Percentiles rank a stretch among this genome's conserved stretches.
Conservation (phyloP, 2,797 vertebrate species). For the Phrynocephalus guinanensis region DNA sequence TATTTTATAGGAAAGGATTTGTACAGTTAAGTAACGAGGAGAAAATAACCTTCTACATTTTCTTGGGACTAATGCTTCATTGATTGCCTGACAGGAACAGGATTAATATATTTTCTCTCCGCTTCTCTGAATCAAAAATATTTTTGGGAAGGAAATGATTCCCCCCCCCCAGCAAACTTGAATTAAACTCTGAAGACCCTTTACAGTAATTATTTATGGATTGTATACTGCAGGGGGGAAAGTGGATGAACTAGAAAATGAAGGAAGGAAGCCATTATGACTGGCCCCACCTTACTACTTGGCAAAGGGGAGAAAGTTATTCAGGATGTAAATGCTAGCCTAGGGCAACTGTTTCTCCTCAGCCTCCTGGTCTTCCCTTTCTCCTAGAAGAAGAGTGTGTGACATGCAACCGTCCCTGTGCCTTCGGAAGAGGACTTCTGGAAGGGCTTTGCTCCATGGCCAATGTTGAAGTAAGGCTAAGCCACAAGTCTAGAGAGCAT, state of each 20-base stretch:
- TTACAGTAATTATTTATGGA: constrained; percentile 15
- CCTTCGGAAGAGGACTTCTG: no score
- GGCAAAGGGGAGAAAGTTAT: background rate
- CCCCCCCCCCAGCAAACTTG: constrained; percentile 40
- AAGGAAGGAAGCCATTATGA: background rate
- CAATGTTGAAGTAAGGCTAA: background rate
- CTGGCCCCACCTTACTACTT: background rate
- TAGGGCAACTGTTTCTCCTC: background rate
- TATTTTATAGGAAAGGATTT: constrained; percentile 63
- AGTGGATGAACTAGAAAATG: background rate
- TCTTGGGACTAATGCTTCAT: constrained; percentile 53
- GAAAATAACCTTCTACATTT: constrained; percentile 42
- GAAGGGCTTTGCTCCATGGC: background rate
- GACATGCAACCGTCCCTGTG: background rate
- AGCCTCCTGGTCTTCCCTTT: background rate
- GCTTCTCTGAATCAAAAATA: constrained; percentile 47
- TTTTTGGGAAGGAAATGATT: constrained; percentile 46
- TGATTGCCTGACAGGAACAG: constrained; percentile 51
- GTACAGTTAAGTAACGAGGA: constrained; percentile 53
- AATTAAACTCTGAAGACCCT: constrained; percentile 3
- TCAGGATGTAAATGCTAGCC: no score
- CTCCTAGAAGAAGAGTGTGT: background rate
- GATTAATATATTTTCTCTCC: constrained; percentile 56
- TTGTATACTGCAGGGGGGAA: background rate
- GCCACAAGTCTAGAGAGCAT: no score